Conservation (phyloP, 2,113 vertebrate species). For the Syrrhaptes paradoxus region DNA sequence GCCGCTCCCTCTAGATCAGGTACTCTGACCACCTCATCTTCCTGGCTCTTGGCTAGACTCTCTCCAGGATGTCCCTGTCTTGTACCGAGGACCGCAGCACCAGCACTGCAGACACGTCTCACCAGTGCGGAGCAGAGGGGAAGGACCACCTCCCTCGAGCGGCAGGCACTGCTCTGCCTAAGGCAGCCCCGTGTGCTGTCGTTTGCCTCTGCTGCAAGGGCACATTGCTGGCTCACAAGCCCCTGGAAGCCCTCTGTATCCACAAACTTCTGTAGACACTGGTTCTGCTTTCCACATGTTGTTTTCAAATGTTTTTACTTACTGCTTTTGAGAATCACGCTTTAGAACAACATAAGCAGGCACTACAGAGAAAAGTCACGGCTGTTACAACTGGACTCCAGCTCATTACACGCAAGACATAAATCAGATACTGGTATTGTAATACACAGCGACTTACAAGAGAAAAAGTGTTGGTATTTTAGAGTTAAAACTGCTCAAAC, state of each 20-base stretch:
- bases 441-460: neutral
- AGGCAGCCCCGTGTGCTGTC: too few species aligned
- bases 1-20: neutral
- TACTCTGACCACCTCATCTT: neutral
- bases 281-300: neutral
- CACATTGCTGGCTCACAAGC: too few species aligned
- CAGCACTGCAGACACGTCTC: neutral
- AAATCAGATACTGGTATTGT: neutral
- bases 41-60: neutral
- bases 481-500: neutral
- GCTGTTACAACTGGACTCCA: neutral
- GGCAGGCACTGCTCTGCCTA: too few species aligned
- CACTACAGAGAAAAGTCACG: neutral
- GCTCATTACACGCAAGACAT: neutral
- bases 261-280: neutral
- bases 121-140: too few species aligned
- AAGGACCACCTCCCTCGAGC: too few species aligned
- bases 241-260: too few species aligned
- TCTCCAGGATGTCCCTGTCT: too few species aligned
- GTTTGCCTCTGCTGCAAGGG: too few species aligned
- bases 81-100: neutral
- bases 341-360: neutral
- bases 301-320: neutral
- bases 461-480: neutral
- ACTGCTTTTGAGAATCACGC: neutral